Percentiles rank a stretch among this genome's conserved stretches.
Conservation (phyloP, 2,888 invertebrate genomes). For the Thereva nobilitata region DNA sequence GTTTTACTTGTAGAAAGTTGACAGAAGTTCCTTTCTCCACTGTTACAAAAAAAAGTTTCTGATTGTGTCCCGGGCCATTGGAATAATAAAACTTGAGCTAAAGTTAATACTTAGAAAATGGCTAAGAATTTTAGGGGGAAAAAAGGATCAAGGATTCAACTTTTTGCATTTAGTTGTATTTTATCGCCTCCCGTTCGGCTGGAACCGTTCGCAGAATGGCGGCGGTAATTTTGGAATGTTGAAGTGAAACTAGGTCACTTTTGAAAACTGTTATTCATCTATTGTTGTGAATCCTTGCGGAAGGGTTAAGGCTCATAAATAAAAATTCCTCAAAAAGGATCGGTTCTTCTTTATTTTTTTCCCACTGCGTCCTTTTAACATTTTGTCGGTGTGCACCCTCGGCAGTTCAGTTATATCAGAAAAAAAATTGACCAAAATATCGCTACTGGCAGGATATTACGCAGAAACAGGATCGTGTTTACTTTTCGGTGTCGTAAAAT, state of each 20-base stretch:
- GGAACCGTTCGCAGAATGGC: neutral
- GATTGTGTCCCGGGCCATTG: conserved; percentile 4
- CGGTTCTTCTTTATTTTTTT: conserved; percentile 2
- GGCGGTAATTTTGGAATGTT: conserved; percentile 14
- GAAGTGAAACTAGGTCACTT: conserved; percentile 13
- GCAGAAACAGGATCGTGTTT: conserved; percentile 3
- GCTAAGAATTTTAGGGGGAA: neutral
- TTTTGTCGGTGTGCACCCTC: neutral
- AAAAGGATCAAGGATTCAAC: neutral
- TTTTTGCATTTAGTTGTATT: neutral
- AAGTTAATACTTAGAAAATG: neutral
- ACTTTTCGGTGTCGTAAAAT: conserved; percentile 10
- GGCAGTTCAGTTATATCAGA: neutral
- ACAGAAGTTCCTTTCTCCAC: conserved; percentile 12
- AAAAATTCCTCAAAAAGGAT: conserved; percentile 10
- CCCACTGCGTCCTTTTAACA: neutral
- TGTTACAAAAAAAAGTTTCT: conserved; percentile 11
- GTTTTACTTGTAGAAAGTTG: conserved; percentile 20
- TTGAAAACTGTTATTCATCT: neutral
- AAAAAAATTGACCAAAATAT: conserved; percentile 10
- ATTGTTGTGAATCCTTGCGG: neutral
- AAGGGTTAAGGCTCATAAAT: conserved; percentile 17
- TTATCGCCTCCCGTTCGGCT: neutral
- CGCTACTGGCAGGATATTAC: conserved; percentile 9
- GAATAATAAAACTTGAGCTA: conserved; percentile 23